Conservation (phyloP, 1,140 invertebrate genomes). For the Ptiloglossa arizonensis region DNA sequence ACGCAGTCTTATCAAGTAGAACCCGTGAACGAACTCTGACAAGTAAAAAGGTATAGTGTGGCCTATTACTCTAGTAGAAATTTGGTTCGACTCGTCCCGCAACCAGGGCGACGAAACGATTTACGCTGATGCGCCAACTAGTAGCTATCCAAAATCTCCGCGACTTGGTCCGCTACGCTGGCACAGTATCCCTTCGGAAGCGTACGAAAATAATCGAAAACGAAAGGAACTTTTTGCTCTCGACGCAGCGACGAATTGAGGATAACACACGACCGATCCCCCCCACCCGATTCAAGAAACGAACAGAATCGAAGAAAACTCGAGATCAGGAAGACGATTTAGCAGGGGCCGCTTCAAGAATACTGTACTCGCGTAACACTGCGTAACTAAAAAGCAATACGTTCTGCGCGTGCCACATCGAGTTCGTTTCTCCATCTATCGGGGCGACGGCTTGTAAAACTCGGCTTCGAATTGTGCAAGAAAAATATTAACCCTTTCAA, state of each 20-base stretch:
- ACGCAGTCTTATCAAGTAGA: slow-evolving; percentile 78
- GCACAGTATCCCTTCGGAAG: neutral
- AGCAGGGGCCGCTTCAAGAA: neutral
- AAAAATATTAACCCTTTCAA: too few species aligned
- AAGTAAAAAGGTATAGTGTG: slow-evolving; percentile 64
- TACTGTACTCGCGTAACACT: slow-evolving; percentile 12
- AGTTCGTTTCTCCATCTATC: neutral
- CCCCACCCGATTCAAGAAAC: too few species aligned
- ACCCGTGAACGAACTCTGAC: slow-evolving; percentile 69
- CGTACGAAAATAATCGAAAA: too few species aligned
- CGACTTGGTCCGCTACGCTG: neutral
- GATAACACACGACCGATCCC: neutral
- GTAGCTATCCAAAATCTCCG: slow-evolving; percentile 1
- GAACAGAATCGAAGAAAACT: neutral
- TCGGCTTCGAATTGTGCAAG: too few species aligned
- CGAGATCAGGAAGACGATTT: neutral
- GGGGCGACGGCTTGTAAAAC: neutral
- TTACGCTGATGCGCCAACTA: slow-evolving; percentile 34
- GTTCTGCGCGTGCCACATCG: neutral
- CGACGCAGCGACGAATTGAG: neutral
- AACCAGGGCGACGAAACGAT: slow-evolving; percentile 67
- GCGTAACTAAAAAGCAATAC: slow-evolving; percentile 5
- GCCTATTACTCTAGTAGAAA: slow-evolving; percentile 69
- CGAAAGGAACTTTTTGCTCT: neutral
- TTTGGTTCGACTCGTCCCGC: slow-evolving; percentile 70